These are phyloP conservation scores for Apis cerana DNA, from an alignment of 1,140 invertebrate species.

Conservation along the genomic window DNA sequence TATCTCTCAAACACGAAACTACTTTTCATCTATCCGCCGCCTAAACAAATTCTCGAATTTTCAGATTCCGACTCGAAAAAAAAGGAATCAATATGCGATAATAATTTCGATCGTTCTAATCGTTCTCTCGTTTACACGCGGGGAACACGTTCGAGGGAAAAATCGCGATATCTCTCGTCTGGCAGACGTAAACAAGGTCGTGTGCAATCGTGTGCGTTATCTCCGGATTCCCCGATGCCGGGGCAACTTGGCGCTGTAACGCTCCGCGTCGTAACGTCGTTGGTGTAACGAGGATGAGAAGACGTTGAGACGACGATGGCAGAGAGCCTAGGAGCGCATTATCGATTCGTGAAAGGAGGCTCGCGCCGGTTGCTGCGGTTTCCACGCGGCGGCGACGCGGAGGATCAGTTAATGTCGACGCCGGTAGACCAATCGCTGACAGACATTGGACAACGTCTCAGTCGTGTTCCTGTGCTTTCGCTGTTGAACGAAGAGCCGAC, in stretches of 20 bases:
- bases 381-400: slow-evolving; percentile 33
- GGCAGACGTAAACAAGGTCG: slow-evolving; percentile 10
- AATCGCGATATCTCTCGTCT: not conserved
- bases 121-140: not conserved
- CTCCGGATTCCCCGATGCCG: not conserved
- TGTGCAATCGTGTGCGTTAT: slow-evolving; percentile 2
- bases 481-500: slow-evolving; percentile 16
- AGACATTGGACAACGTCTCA: slow-evolving; percentile 33
- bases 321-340: slow-evolving; percentile 40
- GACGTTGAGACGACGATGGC: not conserved
- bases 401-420: slow-evolving; percentile 7
- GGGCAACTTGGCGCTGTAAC: not conserved
- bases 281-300: not conserved
- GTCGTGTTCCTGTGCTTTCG: not conserved
- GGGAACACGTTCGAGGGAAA: not conserved
- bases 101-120: no score
- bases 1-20: not conserved
- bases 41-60: no score
- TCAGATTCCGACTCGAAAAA: no score
- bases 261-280: not conserved
- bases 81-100: not conserved
- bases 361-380: slow-evolving; percentile 45
- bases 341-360: slow-evolving; percentile 56
- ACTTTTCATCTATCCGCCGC: no score
- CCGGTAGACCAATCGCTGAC: slow-evolving; percentile 13